phyloP scores from a whole-genome alignment of 2,797 vertebrate species.

The Fistularia tabacaria region DNA sequence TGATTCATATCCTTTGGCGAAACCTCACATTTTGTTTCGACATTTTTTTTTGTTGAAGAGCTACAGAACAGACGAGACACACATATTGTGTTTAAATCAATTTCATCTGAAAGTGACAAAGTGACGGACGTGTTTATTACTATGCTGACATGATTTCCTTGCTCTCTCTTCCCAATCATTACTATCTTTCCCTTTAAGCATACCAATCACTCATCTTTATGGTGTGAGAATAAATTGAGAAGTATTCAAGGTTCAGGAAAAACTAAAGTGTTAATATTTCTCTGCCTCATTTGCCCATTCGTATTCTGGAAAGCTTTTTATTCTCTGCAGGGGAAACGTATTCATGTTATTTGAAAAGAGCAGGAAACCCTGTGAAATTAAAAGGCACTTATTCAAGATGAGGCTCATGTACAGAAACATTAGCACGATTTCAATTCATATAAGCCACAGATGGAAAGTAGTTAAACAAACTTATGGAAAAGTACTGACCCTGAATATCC shows the following conservation, averaged over 20 bases:
- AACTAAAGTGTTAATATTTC: conserved; percentile 1
- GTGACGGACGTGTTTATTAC: conserved; percentile 15
- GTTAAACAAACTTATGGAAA: too few relatives aligned
- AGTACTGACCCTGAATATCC: too few relatives aligned
- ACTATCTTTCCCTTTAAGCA: conserved; percentile 19
- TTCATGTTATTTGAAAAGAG: too few relatives aligned
- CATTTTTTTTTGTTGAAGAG: neutral
- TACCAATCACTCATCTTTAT: conserved; percentile 2
- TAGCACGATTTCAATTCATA: too few relatives aligned
- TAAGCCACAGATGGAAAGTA: too few relatives aligned
- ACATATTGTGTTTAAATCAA: neutral
- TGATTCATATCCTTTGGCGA: conserved; percentile 24
- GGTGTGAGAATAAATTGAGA: conserved; percentile 11
- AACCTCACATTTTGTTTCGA: conserved; percentile 17
- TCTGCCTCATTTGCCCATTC: neutral
- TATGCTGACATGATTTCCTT: conserved; percentile 19
- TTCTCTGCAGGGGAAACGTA: conserved; percentile 10
- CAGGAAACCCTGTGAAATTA: conserved; percentile 8
- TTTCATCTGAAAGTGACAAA: conserved; percentile 9
- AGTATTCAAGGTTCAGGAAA: too few relatives aligned
- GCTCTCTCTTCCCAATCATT: conserved; percentile 6
- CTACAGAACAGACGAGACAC: neutral
- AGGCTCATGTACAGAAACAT: too few relatives aligned
- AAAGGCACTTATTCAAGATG: too few relatives aligned
- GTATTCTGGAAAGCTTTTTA: conserved; percentile 13